phyloP scores from a whole-genome alignment of 2,888 invertebrate species.

The Luperina testacea region DNA sequence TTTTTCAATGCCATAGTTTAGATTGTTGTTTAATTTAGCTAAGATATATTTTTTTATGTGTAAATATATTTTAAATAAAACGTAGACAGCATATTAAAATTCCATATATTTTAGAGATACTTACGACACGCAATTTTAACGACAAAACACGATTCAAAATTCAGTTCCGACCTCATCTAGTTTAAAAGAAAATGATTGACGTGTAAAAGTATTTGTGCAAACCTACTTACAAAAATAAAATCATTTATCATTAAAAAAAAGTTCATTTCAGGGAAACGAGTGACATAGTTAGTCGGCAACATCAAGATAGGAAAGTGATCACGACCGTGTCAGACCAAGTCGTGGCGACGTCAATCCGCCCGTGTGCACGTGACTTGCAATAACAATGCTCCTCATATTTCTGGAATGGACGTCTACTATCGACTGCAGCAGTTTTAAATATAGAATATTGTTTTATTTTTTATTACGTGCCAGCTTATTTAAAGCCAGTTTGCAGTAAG shows the following conservation, averaged over 20 bases:
- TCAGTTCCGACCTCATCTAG: too few species aligned
- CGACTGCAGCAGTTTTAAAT: constrained; percentile 21
- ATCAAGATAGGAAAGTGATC: constrained; percentile 70
- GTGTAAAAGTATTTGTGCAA: too few species aligned
- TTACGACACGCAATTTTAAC: constrained; percentile 1
- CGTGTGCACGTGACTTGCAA: constrained; percentile 65
- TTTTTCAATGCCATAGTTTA: background rate
- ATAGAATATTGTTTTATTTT: constrained; percentile 22
- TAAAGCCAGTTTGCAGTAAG: constrained; percentile 13
- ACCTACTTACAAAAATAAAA: too few species aligned
- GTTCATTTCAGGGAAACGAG: constrained; percentile 42
- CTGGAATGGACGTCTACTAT: constrained; percentile 22
- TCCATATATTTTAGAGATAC: background rate
- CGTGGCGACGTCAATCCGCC: constrained; percentile 67
- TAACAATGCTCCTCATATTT: constrained; percentile 47
- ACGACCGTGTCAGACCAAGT: constrained; percentile 70
- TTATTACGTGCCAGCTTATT: background rate
- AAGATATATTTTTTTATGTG: background rate
- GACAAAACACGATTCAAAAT: constrained; percentile 19
- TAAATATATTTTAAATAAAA: background rate
- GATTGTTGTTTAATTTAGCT: too few species aligned
- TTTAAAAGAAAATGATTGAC: too few species aligned
- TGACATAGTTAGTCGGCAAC: constrained; percentile 33
- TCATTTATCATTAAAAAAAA: too few species aligned
- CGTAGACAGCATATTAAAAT: background rate